Evolutionary conservation across 2,888 invertebrate species (phyloP), one percentile per base, ranked within the genome.

Genomic region (Ornithoptera priamus): DNA sequence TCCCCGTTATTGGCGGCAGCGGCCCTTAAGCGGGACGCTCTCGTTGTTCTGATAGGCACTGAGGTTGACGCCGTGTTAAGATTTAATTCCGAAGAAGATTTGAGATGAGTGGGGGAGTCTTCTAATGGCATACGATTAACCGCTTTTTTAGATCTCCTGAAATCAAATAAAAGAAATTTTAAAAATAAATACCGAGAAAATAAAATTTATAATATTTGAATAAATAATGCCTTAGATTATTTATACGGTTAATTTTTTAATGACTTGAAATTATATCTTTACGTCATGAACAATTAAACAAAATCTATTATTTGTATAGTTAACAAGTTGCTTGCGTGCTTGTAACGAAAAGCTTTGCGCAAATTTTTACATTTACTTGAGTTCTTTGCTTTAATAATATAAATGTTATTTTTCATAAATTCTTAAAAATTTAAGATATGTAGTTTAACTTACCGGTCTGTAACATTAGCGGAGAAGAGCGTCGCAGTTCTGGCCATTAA

Each of bases 11-110:
- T 83, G 69, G 92, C 83, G 56, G 95, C 95, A 70, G 95, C 95
- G 71, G 95, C 95, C 85, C 96, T 93, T 72, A 96, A 90, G 75
- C 95, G 94, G 74, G 96, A 96, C 50, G 96, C 93, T 81, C 95
- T 93, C 69, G 96, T 96, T 76, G 95, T 94, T 85, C 96, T 93
- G 78, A 96, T 95, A 83, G 92, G 89, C 83, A 91, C 88, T 80
- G 92, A 88, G 74, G 89, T 87, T 70, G 90, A 86, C 78, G 88
- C 86, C 75, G 87, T 84, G 72, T 87, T 89, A 71, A 92, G 84
- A 72, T 91, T 90, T 67, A 92, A 81, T 78, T 92, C 92, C 69
- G 92, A 92, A 78, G 92, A 89, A 82, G 92, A 91, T 83, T 92
- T 90, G 46, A 89, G 84, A 74, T 88, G 84, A 71, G 81, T 82